Percentiles rank a stretch among this genome's conserved stretches.
These are phyloP conservation scores for Sepioteuthis lessoniana DNA, from an alignment of 2,888 invertebrate genomes.

Conservation along the genomic window DNA sequence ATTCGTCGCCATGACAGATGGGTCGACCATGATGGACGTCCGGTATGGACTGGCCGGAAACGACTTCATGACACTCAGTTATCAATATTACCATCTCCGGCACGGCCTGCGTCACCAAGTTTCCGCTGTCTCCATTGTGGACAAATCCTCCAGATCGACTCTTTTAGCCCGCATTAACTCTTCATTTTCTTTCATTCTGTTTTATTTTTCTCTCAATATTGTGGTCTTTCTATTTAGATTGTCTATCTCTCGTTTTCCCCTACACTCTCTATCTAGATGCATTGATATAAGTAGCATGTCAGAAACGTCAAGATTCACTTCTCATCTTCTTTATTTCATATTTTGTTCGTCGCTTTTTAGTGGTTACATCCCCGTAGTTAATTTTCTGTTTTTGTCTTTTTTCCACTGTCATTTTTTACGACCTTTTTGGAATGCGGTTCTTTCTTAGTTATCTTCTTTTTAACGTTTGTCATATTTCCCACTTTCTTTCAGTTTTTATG, in stretches of 20 bases:
- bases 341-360: not conserved
- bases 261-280: not conserved
- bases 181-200: not conserved
- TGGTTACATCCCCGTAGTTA: not conserved
- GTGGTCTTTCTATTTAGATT: not conserved
- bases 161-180: not conserved
- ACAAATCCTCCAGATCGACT: not conserved
- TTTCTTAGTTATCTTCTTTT: no score
- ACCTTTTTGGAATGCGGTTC: no score
- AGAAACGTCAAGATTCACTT: not conserved
- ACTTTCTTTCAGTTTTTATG: no score
- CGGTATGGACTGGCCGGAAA: constrained; percentile 33
- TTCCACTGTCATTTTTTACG: not conserved
- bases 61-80: constrained; percentile 33
- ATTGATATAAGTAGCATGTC: not conserved
- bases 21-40: constrained; percentile 33
- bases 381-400: not conserved
- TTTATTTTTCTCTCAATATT: not conserved
- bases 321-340: not conserved
- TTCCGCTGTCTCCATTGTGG: constrained; percentile 33
- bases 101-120: constrained; percentile 9
- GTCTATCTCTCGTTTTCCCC: not conserved
- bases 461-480: no score
- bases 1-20: constrained; percentile 33
- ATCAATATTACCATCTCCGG: constrained; percentile 33